A percentile compares a stretch with the other conserved stretches of the same genome.
These are phyloP conservation scores for Laterallus jamaicensis DNA, from an alignment of 2,113 vertebrate genomes.

Conservation along the genomic window DNA sequence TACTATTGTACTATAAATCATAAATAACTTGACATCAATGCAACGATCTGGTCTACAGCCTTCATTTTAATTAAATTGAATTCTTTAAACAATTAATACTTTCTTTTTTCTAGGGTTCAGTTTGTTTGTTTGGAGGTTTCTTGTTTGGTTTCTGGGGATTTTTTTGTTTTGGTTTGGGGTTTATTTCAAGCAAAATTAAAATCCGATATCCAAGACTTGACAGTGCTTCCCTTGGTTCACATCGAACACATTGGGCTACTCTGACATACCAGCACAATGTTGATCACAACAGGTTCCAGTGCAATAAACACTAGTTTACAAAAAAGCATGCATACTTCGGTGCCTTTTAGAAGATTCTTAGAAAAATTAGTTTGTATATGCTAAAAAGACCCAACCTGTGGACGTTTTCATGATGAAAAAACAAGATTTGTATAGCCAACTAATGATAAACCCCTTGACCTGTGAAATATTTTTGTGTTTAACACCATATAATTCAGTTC, in stretches of 20 bases:
- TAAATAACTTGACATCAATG: not conserved
- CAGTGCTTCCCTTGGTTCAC: not conserved
- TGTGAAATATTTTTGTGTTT: not conserved
- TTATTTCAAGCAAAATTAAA: not conserved
- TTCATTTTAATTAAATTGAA: not conserved
- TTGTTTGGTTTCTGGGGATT: not conserved
- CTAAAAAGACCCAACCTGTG: not conserved
- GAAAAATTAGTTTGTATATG: not conserved
- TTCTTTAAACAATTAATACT: not conserved
- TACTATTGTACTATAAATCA: constrained; percentile 27
- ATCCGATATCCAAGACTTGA: not conserved
- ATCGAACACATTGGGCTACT: not conserved
- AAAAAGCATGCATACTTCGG: not conserved
- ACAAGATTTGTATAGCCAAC: not conserved
- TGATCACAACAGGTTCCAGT: not conserved
- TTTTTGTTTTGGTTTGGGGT: too few species aligned
- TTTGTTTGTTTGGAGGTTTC: too few species aligned
- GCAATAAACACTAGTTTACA: not conserved
- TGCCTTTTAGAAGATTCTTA: not conserved
- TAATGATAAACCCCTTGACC: not conserved
- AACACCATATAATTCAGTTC: not conserved
- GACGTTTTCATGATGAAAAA: not conserved
- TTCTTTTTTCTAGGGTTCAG: not conserved
- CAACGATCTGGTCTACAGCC: not conserved
- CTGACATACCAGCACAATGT: not conserved